These are phyloP conservation scores for Nyctereutes procyonoides DNA, from an alignment of 2,113 vertebrate genomes.

Conservation along the genomic window DNA sequence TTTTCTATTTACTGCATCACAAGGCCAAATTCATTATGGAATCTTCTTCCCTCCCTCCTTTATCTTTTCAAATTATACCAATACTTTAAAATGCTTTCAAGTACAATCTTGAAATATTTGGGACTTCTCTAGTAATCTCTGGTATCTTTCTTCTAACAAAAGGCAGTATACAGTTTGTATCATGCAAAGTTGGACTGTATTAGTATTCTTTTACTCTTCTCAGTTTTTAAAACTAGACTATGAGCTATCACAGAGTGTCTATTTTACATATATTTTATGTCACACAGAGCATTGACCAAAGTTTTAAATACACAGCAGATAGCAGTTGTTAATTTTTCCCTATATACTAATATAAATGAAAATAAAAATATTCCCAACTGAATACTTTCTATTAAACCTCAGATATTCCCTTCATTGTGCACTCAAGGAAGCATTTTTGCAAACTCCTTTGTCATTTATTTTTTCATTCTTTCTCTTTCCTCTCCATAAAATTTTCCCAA, in stretches of 20 bases:
- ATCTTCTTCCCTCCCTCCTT: neutral
- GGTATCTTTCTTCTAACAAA: neutral
- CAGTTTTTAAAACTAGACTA: neutral
- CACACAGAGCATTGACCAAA: neutral
- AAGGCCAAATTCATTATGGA: neutral
- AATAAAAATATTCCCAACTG: neutral
- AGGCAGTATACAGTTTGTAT: neutral
- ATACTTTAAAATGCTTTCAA: neutral
- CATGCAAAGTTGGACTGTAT: neutral
- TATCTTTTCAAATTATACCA: neutral
- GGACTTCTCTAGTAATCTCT: neutral
- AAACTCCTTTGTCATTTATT: neutral
- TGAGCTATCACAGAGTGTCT: neutral
- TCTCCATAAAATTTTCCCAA: neutral
- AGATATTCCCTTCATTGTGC: neutral
- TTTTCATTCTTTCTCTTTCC: neutral
- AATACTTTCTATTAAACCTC: neutral
- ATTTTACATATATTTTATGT: neutral
- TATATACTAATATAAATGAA: neutral
- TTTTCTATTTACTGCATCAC: neutral
- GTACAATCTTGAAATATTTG: neutral
- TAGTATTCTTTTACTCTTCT: neutral
- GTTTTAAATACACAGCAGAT: neutral
- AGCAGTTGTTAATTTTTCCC: neutral
- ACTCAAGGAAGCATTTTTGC: neutral